Evolutionary conservation across 2,797 vertebrate genomes (phyloP).

Genomic region (Falco concolor): DNA sequence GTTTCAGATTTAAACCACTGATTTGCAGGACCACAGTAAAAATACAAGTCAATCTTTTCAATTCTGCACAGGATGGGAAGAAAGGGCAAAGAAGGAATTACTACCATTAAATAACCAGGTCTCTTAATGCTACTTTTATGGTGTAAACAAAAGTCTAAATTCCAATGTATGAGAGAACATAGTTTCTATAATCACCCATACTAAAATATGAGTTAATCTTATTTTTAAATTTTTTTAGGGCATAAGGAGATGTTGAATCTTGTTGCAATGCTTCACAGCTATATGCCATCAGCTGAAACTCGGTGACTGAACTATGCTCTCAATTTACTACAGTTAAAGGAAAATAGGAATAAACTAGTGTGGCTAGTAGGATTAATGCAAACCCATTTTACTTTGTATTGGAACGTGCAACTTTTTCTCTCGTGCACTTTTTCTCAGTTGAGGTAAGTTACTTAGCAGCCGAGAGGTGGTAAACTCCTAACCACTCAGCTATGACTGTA

Average conservation of each 20-base stretch:
- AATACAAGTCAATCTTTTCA: not conserved
- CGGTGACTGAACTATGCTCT: not conserved
- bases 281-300: not conserved
- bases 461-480: not conserved
- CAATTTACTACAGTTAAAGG: not conserved
- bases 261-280: not conserved
- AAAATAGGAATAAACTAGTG: not conserved
- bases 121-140: not conserved
- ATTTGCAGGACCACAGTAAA: not conserved
- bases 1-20: not conserved
- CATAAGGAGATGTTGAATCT: not conserved
- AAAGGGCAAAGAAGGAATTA: not conserved
- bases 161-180: not conserved
- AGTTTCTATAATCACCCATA: not conserved
- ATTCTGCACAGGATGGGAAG: not conserved
- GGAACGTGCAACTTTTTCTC: not conserved
- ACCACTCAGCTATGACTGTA: not conserved
- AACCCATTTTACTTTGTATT: not conserved
- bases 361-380: not conserved
- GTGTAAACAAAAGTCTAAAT: not conserved
- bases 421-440: not conserved
- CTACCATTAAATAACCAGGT: not conserved
- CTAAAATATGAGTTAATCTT: not conserved
- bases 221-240: not conserved
- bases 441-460: not conserved